These are phyloP conservation scores for Hoplostethus atlanticus DNA, from an alignment of 2,797 vertebrate species.

Conservation along the genomic window DNA sequence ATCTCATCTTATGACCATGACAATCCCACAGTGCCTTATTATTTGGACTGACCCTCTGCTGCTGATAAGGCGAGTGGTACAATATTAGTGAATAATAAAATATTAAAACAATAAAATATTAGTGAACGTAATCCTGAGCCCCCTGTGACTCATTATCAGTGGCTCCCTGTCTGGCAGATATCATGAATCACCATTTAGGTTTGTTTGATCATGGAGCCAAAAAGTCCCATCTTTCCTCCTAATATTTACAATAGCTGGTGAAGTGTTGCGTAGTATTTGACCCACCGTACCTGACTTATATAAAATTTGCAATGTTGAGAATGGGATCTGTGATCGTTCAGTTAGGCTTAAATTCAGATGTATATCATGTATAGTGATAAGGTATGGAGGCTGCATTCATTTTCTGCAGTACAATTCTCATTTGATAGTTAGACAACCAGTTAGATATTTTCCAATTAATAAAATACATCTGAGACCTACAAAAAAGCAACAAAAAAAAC, in stretches of 20 bases:
- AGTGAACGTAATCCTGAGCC: neutral
- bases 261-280: neutral
- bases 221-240: slow-evolving; percentile 1
- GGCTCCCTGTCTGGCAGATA: slow-evolving; percentile 19
- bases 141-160: slow-evolving; percentile 1
- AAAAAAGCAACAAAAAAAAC: neutral
- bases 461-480: neutral
- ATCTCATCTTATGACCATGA: slow-evolving; percentile 51
- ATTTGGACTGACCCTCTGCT: too few species aligned
- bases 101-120: slow-evolving; percentile 19
- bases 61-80: slow-evolving; percentile 39
- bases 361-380: neutral
- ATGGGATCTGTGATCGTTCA: neutral
- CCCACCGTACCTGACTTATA: too few species aligned
- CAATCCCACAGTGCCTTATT: slow-evolving; percentile 38
- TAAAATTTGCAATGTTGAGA: neutral
- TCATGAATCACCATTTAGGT: slow-evolving; percentile 39
- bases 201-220: slow-evolving; percentile 22
- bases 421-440: neutral
- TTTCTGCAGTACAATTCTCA: neutral
- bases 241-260: neutral
- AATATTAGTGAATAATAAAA: neutral
- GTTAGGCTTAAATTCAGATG: neutral
- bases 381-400: neutral
- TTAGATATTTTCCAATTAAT: slow-evolving; percentile 3